phyloP scores from a whole-genome alignment of 2,113 vertebrate genomes.

The Dicrurus megarhynchus region DNA sequence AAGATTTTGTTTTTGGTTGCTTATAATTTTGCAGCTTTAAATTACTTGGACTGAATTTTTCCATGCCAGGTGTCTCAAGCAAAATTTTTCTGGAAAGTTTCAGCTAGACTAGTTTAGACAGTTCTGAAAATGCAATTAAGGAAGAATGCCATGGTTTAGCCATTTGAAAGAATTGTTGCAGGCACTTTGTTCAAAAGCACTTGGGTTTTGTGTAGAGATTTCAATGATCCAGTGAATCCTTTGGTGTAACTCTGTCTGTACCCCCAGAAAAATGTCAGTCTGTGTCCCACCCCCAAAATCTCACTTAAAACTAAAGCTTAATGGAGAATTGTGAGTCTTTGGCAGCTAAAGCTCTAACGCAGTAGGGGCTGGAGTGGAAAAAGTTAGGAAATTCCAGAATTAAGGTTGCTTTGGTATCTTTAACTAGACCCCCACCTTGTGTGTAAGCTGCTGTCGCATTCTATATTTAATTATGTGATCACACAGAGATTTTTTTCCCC shows the following conservation, averaged over 20 bases:
- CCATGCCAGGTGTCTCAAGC: constrained; percentile 59
- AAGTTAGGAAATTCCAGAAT: constrained; percentile 8
- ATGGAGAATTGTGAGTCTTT: background rate
- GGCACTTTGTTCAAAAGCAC: background rate
- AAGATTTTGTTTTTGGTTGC: constrained; percentile 47
- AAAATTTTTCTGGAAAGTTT: constrained; percentile 61
- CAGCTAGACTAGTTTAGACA: constrained; percentile 49
- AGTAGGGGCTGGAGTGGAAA: background rate
- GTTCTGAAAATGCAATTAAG: constrained; percentile 58
- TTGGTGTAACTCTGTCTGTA: background rate
- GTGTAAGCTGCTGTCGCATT: background rate
- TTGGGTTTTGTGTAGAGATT: background rate
- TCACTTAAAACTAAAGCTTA: background rate
- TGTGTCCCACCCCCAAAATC: background rate
- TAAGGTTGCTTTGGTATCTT: background rate
- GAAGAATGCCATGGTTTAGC: background rate
- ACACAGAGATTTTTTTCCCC: background rate
- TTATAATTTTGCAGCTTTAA: constrained; percentile 57
- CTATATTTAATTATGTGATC: background rate
- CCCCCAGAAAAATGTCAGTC: background rate
- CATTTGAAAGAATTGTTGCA: background rate
- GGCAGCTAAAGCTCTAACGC: background rate
- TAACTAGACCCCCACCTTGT: background rate
- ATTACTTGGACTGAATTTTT: constrained; percentile 61
- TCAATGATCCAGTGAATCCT: background rate